Evolutionary conservation across 2,113 vertebrate genomes (phyloP).

Genomic region (Oryzias celebensis): DNA sequence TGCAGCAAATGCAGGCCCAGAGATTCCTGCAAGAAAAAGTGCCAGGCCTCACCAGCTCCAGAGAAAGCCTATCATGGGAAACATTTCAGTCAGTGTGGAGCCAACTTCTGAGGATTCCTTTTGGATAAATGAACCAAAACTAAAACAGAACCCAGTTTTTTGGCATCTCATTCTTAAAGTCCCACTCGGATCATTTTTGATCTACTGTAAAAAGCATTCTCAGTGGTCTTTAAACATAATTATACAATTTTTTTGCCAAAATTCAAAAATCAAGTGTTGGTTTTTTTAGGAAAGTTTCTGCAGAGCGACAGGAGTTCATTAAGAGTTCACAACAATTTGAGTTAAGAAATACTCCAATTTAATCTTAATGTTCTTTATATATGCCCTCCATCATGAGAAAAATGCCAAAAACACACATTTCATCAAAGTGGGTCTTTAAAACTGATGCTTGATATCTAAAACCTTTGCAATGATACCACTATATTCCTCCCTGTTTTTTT

Average conservation of each 20-base stretch:
- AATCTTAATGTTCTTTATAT: too few species aligned
- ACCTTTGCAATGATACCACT: background rate
- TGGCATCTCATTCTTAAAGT: conserved; percentile 27
- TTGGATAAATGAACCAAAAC: conserved; percentile 40
- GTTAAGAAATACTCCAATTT: too few species aligned
- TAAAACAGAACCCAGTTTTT: conserved; percentile 15
- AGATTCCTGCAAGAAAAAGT: conserved; percentile 53
- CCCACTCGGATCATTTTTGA: conserved; percentile 13
- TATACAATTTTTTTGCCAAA: too few species aligned
- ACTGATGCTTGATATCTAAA: too few species aligned
- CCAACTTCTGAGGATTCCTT: conserved; percentile 17
- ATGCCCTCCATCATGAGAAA: too few species aligned
- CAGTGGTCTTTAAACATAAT: background rate
- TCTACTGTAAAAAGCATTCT: conserved; percentile 11
- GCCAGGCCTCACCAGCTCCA: conserved; percentile 43
- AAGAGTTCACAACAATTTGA: too few species aligned
- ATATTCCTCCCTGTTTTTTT: conserved; percentile 23
- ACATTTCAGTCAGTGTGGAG: conserved; percentile 44
- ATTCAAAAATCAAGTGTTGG: too few species aligned
- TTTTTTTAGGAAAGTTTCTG: too few species aligned
- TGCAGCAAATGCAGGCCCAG: conserved; percentile 67
- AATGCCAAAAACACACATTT: too few species aligned
- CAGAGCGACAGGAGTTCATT: too few species aligned
- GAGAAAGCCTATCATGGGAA: conserved; percentile 55
- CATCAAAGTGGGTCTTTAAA: too few species aligned